phyloP scores from a whole-genome alignment of 1,140 invertebrate genomes.

The Drosophila ogumai region DNA sequence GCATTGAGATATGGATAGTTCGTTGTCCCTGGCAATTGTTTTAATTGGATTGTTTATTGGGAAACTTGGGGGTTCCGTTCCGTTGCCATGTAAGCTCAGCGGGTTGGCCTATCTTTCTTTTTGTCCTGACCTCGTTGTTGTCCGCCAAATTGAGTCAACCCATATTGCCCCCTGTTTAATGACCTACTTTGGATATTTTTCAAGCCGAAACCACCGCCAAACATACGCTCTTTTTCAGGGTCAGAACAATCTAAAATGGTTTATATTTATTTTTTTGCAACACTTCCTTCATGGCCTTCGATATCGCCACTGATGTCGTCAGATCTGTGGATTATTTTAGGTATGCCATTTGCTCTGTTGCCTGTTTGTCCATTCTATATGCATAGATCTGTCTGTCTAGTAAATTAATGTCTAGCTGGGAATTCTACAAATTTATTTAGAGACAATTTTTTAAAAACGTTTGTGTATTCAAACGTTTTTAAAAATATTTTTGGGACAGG shows the following conservation, averaged over 20 bases:
- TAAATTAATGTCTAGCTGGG: constrained; percentile 67
- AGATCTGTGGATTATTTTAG: constrained; percentile 34
- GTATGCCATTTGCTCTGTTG: constrained; percentile 5
- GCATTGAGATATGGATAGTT: constrained; percentile 40
- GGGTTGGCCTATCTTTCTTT: constrained; percentile 59
- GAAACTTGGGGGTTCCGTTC: constrained; percentile 10
- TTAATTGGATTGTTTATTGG: constrained; percentile 79
- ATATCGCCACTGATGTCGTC: constrained; percentile 30
- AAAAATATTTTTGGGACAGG: constrained; percentile 20
- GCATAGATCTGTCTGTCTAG: constrained; percentile 19
- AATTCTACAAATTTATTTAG: constrained; percentile 50
- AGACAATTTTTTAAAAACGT: constrained; percentile 37
- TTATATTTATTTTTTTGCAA: constrained; percentile 35
- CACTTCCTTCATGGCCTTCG: constrained; percentile 21
- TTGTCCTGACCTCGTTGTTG: constrained; percentile 56
- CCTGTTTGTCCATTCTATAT: constrained; percentile 31
- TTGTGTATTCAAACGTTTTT: constrained; percentile 10
- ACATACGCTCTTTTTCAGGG: constrained; percentile 39
- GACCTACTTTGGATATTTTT: constrained; percentile 56
- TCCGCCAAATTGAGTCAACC: constrained; percentile 47
- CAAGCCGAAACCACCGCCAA: constrained; percentile 5
- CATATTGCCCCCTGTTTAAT: constrained; percentile 66
- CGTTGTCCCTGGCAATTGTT: constrained; percentile 76
- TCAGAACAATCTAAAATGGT: constrained; percentile 24
- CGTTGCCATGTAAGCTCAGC: constrained; percentile 52